Conservation (phyloP, 2,113 vertebrate genomes). For the Mormyrus iriodes region DNA sequence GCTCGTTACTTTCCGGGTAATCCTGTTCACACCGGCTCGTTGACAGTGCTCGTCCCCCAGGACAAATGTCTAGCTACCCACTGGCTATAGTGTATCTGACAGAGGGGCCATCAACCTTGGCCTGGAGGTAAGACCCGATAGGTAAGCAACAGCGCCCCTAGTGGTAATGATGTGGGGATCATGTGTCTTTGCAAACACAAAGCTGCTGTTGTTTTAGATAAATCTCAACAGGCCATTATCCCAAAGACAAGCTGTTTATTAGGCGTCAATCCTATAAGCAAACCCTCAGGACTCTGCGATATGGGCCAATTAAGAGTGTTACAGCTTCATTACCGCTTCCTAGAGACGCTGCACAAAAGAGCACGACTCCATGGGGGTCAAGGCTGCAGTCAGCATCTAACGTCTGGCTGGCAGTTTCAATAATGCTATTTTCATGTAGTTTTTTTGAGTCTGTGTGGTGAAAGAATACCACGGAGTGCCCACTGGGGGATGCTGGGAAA, state of each 20-base stretch:
- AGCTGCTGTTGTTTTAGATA: background rate
- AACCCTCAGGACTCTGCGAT: background rate
- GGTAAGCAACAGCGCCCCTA: no score
- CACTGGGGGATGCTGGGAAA: background rate
- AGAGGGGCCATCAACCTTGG: background rate
- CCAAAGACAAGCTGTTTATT: background rate
- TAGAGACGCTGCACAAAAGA: background rate
- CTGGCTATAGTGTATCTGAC: background rate
- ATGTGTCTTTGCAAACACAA: background rate
- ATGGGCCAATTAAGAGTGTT: background rate
- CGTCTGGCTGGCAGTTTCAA: no score
- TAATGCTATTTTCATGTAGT: background rate
- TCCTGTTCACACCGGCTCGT: background rate
- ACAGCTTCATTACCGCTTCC: background rate
- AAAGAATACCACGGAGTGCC: background rate
- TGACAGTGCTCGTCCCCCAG: no score
- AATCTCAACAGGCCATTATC: background rate
- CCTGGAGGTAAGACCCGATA: background rate
- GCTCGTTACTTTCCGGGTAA: conserved; percentile 6
- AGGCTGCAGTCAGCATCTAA: background rate
- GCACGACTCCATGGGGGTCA: background rate
- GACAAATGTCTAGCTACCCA: background rate
- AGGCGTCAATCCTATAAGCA: background rate
- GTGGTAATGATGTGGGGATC: background rate
- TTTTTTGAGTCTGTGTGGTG: background rate